Percentiles rank a stretch among this genome's conserved stretches.
Conservation (phyloP, 2,888 invertebrate genomes). For the Diaphora mendica region DNA sequence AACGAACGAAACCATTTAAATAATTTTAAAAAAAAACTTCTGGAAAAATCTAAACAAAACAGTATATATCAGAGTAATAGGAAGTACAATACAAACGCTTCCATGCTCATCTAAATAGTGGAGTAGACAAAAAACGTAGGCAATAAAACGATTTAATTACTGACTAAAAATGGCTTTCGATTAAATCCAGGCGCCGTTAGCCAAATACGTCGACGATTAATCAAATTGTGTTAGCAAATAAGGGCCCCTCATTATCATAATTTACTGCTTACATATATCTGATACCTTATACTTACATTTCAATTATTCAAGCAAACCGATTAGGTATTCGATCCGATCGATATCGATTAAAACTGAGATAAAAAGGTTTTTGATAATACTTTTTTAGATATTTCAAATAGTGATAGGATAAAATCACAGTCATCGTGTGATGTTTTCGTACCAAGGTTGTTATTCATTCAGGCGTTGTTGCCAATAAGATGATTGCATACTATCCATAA, state of each 20-base stretch:
- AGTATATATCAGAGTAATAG: not conserved
- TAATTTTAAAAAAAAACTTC: not conserved
- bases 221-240: constrained; percentile 39
- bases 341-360: not conserved
- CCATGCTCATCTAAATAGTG: not conserved
- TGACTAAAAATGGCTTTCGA: constrained; percentile 33
- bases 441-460: no score
- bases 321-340: no score
- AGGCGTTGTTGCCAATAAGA: no score
- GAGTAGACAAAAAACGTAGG: not conserved
- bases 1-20: not conserved
- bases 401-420: not conserved
- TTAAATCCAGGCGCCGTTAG: constrained; percentile 50
- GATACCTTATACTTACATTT: constrained; percentile 41
- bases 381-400: not conserved
- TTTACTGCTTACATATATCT: constrained; percentile 27
- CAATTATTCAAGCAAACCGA: constrained; percentile 2
- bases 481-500: no score
- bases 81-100: not conserved
- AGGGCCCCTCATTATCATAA: constrained; percentile 48
- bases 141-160: constrained; percentile 27
- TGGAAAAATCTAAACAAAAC: not conserved
- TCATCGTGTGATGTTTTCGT: no score
- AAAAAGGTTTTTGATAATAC: not conserved
- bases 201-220: constrained; percentile 42